Evolutionary conservation across 2,888 invertebrate genomes (phyloP), one percentile per base, ranked within the genome.

Genomic region (Drosophila affinis): DNA sequence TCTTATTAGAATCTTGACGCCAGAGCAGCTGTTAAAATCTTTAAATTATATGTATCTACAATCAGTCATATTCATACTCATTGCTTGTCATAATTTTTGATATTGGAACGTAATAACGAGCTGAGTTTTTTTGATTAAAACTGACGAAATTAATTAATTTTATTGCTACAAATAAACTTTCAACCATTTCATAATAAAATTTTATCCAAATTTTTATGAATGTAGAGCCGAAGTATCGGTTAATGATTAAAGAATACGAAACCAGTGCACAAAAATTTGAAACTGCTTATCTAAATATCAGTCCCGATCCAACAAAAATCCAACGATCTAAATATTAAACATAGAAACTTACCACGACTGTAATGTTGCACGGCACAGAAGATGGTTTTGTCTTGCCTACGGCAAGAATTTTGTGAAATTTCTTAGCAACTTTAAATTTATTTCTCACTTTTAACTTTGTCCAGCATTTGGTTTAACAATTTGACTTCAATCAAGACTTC

Each of bases 1-100:
- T 18, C 67, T 67, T 53, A 54, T n/a, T 21, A 57, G 24, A 39
- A 45, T 34, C 44, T 52, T 51, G 49, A 24, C 34, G 18, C 32
- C 46, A 52, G 32, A n/a, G 24, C 62, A 18, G 55, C 57, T 52
- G 24, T 53, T 52, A 56, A 59, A 56, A 72, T 59, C 72, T 63
- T 55, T 6, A 63, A 59, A 53, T 59, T 52, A 56, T 56, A 51
- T 39, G 55, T 24, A 9, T 29, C 29, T 9, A 29, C 29, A 29
- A 29, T 29, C 29, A 29, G 9, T 29, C 29, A 2, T 9, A 27
- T 1, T 7, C 46, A 72, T 52, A 56, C 24, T 5, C 24, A 71
- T 71, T 34, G 29, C 55, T 24, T 34, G 60, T 39, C 27, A 53
- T 53, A 54, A 39, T 32, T 39, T 14, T 7, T 18, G 29, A n/a